Evolutionary conservation across 2,113 vertebrate genomes (phyloP).

Genomic region (Pardalotus punctatus): DNA sequence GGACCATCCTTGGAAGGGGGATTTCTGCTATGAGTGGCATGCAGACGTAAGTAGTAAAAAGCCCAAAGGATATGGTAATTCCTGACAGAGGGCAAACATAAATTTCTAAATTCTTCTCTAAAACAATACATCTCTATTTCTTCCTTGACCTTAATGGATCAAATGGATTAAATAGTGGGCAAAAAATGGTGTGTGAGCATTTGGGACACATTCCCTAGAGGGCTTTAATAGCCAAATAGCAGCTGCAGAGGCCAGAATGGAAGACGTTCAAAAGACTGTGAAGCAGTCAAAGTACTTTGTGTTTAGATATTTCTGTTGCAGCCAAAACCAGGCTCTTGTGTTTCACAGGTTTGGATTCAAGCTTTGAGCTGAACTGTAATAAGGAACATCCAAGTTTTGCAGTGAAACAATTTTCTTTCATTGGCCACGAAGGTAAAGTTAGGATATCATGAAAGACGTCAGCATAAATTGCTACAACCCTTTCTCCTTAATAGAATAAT

Average conservation of each 20-base stretch:
- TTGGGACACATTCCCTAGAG: not conserved
- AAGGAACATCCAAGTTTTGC: conserved; percentile 9
- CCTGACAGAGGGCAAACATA: not conserved
- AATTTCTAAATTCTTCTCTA: not conserved
- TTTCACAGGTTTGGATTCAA: conserved; percentile 35
- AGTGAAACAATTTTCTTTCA: conserved; percentile 39
- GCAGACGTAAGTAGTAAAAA: not conserved
- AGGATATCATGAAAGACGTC: not conserved
- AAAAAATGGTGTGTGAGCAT: not conserved
- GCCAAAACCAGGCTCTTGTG: not conserved
- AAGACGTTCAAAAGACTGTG: not conserved
- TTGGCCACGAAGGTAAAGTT: conserved; percentile 13
- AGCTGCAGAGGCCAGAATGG: conserved; percentile 3
- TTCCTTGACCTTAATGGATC: not conserved
- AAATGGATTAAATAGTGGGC: not conserved
- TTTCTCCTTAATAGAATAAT: not conserved
- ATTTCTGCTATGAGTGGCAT: not conserved
- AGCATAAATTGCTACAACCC: not conserved
- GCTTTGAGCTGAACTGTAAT: conserved; percentile 1
- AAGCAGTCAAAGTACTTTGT: not conserved
- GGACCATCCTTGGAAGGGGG: not conserved
- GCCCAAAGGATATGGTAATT: not conserved
- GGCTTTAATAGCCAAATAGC: not conserved
- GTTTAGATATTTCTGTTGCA: conserved; percentile 7
- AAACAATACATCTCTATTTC: not conserved